Evolutionary conservation across 2,888 invertebrate genomes (phyloP).

Genomic region (Cerastis leucographa): DNA sequence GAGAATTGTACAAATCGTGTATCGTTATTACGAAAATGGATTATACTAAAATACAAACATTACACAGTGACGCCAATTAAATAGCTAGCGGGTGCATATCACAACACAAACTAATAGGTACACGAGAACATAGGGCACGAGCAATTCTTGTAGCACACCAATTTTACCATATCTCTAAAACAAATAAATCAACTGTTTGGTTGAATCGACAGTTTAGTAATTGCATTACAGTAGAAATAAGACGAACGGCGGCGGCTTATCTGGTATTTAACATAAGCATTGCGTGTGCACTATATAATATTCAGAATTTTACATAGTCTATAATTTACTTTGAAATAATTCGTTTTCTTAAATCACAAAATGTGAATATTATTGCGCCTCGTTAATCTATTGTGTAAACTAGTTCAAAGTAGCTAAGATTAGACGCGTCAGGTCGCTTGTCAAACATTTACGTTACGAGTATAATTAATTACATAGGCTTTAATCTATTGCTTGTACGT

Average conservation of each 20-base stretch:
- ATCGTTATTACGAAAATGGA: slow-evolving; percentile 74
- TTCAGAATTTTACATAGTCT: slow-evolving; percentile 27
- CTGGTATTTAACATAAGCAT: slow-evolving; percentile 32
- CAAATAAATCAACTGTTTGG: slow-evolving; percentile 28
- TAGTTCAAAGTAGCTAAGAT: slow-evolving; percentile 46
- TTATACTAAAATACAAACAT: slow-evolving; percentile 74
- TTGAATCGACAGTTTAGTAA: slow-evolving; percentile 5
- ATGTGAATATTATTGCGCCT: slow-evolving; percentile 51
- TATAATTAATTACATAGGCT: slow-evolving; percentile 62
- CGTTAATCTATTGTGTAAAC: slow-evolving; percentile 46
- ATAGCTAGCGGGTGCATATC: slow-evolving; percentile 77
- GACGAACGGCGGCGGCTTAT: slow-evolving; percentile 28
- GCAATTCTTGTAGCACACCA: slow-evolving; percentile 65
- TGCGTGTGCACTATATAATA: slow-evolving; percentile 18
- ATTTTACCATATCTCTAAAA: slow-evolving; percentile 27
- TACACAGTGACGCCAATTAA: slow-evolving; percentile 77
- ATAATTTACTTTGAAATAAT: slow-evolving; percentile 53
- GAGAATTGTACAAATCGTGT: slow-evolving; percentile 88
- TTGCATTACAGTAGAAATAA: slow-evolving; percentile 33
- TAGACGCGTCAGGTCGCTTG: slow-evolving; percentile 38
- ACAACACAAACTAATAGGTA: slow-evolving; percentile 66
- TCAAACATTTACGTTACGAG: slow-evolving; percentile 52
- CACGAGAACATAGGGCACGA: slow-evolving; percentile 56
- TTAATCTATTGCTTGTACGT: slow-evolving; percentile 81
- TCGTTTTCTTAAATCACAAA: slow-evolving; percentile 58